Conservation (phyloP, 2,888 invertebrate species). For the Myathropa florea region DNA sequence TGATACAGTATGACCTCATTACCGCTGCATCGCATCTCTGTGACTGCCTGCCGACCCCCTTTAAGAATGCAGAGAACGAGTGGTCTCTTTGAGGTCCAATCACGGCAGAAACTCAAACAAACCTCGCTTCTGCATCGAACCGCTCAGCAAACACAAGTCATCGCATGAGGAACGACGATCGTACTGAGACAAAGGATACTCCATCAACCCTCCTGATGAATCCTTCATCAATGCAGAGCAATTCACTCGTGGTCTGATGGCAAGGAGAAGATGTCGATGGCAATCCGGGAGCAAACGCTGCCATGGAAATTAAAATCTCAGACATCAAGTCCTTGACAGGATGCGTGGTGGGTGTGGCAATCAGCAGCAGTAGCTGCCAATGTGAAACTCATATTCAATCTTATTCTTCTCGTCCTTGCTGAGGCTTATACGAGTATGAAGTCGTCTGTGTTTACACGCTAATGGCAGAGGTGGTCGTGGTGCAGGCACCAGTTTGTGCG, state of each 20-base stretch:
- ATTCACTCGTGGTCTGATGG: not conserved
- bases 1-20: not conserved
- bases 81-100: not conserved
- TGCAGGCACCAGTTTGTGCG: not conserved
- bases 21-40: not conserved
- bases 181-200: not conserved
- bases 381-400: conserved; percentile 37
- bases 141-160: not conserved
- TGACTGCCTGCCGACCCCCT: no score
- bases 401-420: conserved; percentile 15
- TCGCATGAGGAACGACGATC: not conserved
- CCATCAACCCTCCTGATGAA: conserved; percentile 1
- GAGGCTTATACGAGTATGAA: conserved; percentile 39
- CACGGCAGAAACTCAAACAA: not conserved
- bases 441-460: conserved; percentile 54
- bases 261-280: not conserved
- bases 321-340: conserved; percentile 8
- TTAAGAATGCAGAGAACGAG: not conserved
- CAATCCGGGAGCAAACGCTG: not conserved
- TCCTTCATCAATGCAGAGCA: conserved; percentile 36
- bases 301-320: conserved; percentile 47
- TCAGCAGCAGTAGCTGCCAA: conserved; percentile 26
- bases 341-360: not conserved
- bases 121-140: not conserved
- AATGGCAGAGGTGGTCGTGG: conserved; percentile 41